phyloP scores from a whole-genome alignment of 2,888 invertebrate species.

The Pedicia rivosa region DNA sequence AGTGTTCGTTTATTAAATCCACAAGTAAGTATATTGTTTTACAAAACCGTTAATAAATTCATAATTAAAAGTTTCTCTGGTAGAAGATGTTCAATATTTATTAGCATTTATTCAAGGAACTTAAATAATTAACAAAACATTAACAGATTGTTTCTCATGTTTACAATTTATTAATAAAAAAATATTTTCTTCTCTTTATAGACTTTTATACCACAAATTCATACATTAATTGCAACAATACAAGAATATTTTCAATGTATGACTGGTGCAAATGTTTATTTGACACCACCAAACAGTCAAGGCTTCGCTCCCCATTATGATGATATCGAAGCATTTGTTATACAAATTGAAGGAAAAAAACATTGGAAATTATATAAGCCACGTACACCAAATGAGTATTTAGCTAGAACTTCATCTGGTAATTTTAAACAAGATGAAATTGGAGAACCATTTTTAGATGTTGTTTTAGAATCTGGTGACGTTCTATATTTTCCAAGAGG shows the following conservation, averaged over 20 bases:
- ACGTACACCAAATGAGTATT: conserved; percentile 38
- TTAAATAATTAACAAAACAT: no score
- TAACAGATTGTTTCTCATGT: no score
- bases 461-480: conserved; percentile 70
- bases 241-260: conserved; percentile 90
- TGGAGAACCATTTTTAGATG: conserved; percentile 63
- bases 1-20: conserved; percentile 84
- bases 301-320: conserved; percentile 99
- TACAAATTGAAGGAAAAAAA: conserved; percentile 93
- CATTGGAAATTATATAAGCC: conserved; percentile 86
- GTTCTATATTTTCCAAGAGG: conserved; percentile 87
- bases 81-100: no score
- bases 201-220: conserved; percentile 53
- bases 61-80: no score
- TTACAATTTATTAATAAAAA: no score
- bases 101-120: no score
- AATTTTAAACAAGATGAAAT: conserved; percentile 61
- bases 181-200: conserved; percentile 5
- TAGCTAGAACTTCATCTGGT: conserved; percentile 70
- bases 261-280: conserved; percentile 89
- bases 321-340: conserved; percentile 95
- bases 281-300: conserved; percentile 90
- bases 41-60: no score
- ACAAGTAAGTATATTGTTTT: conserved; percentile 27
- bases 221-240: conserved; percentile 51